Evolutionary conservation across 2,797 vertebrate genomes (phyloP), one percentile per base, ranked within the genome.

Genomic region (Pseudomugil gertrudae): DNA sequence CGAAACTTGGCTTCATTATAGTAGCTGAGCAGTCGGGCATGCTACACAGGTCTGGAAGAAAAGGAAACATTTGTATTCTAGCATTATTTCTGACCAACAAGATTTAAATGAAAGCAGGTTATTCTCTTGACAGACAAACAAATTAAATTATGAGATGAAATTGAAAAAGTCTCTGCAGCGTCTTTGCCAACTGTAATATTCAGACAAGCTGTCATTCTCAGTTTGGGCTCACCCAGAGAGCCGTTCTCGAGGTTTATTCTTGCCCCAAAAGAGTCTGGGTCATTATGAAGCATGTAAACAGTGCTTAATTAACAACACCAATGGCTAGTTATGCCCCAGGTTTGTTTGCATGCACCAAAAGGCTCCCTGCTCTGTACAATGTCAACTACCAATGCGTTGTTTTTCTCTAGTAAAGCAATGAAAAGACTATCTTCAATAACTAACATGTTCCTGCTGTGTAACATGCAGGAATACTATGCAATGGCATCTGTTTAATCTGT

Each of bases 251-350:
- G 57, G 69, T 51, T 66, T 60, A 74, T 52, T 63, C 65, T 38
- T 52, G 55, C 66, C 60, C 36, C 43, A 66, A 61, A 84, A 69
- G 75, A 88, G 66, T 84, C 83, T 71, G 64, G 53, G 57, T 60
- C 65, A 35, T 17, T 23, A 54, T 48, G 71, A 65, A 57, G 72
- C 70, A 74, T 74, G 74, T 57, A 84, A 73, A 85, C 71, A 62
- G 50, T 50, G 61, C 60, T 77, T 90, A 84, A 91, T 91, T 83
- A 87, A 83, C 75, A 60, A 40, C 69, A 72, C 60, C 62, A 84
- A 76, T 72, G 72, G 63, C 85, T 83, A 77, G 58, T 50, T 73
- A 76, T 70, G 69, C 75, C 62, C 35, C 69, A 55, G 54, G 14
- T 58, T 58, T 68, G 65, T 82, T 72, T 55, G 63, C 48, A 63